Base-by-base conservation (phyloP, 92 coral and sea anemone species). In the Phenganax stokvisi region DNA sequence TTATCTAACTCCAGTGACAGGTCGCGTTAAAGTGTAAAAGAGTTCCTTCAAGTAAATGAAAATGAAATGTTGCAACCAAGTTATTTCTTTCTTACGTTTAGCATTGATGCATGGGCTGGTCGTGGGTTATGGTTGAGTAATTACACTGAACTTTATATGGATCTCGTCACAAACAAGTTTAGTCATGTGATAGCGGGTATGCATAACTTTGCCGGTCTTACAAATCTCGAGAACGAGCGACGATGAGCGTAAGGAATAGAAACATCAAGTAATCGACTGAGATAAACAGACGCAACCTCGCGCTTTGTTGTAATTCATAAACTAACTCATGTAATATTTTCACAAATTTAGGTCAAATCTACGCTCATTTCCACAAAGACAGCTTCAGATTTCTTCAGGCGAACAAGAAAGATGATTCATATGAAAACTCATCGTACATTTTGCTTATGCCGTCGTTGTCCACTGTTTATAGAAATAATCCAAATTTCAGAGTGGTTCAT, bases 281-380 rank as follows among this genome's bases (percentile, higher is more conserved):
- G 47, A 37, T 37, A 37, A 37, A 37, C 47, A 37, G 47, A 5
- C 47, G 47, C 47, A 37, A 37, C 47, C 47, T 37, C 5, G 47
- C 47, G 2, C 47, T 37, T 1, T 37, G 47, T 37, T 37, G 47
- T 37, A 37, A 37, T 37, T 37, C 5, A 37, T 37, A 37, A 37
- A 37, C 47, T 37, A 37, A 16, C 3, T 16, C 54, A 25, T 29
- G 54, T 6, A 53, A 37, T 28, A n/a, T 72, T 0, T 8, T 10
- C 27, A 25, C 13, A 0, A 52, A 77, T 85, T 10, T 78, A 93
- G 98, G 91, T 84, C 97, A 93, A 67, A 84, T 93, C 62, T 93
- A 86, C 78, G 97, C 82, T n/a, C 98, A 93, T 63, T 83, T 90
- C 3, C 98, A 93, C 84, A 91, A 87, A 81, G 98, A 91, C 75